A percentile compares a stretch with the other conserved stretches of the same genome.
These are phyloP conservation scores for mouse (Mus musculus) DNA, from an alignment of 2,113 vertebrate species.

Conservation along the genomic window GRCm39 chr2:33239001-33239500, in stretches of 20 bases:
- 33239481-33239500: not conserved
- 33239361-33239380: not conserved
- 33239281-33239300: slow-evolving; percentile 67
- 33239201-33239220: not conserved
- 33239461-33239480: not conserved
- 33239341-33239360: not conserved
- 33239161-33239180: not conserved
- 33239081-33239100: not conserved
- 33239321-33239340: not conserved
- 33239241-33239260: not conserved
- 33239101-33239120: not conserved
- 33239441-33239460: not conserved
- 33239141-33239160: not conserved
- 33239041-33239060: not conserved
- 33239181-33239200: not conserved
- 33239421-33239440: not conserved
- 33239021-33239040: not conserved
- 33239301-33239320: slow-evolving; percentile 82
- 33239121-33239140: not conserved
- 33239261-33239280: fast-evolving
- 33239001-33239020: not conserved
- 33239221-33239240: not conserved
- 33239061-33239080: not conserved
- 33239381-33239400: not conserved
- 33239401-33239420: not conserved